Conservation (phyloP, 2,797 vertebrate genomes). For the Rhabdophis nuchalis region DNA sequence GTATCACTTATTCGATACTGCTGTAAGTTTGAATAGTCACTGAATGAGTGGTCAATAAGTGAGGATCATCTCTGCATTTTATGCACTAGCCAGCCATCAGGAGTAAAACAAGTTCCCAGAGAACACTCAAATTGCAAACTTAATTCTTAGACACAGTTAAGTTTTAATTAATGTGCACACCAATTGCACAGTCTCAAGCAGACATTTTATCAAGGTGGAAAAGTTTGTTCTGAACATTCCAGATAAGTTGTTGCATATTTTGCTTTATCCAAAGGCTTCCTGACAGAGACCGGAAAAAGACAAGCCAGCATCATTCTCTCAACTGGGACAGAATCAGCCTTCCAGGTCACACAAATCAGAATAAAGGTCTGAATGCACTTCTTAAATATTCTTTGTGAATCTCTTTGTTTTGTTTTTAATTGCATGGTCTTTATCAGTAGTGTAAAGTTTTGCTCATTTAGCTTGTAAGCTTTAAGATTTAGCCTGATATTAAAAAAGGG, state of each 20-base stretch:
- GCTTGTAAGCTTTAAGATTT: background rate
- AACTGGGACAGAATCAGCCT: constrained; percentile 85
- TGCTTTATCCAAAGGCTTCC: constrained; percentile 81
- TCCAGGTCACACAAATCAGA: constrained; percentile 95
- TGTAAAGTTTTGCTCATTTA: background rate
- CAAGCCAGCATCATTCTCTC: constrained; percentile 93
- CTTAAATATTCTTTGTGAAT: background rate
- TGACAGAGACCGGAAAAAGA: constrained; percentile 90
- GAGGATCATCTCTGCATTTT: background rate
- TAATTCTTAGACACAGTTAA: background rate
- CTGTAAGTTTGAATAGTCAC: background rate
- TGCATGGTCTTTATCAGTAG: background rate
- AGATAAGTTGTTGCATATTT: background rate
- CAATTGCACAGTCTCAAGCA: background rate
- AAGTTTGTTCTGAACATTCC: background rate
- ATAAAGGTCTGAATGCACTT: constrained; percentile 80
- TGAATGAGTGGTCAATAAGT: background rate
- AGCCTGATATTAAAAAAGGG: background rate
- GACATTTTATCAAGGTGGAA: background rate
- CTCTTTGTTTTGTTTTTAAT: background rate
- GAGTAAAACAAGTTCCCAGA: background rate
- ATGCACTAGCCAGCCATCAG: background rate
- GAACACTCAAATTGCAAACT: background rate
- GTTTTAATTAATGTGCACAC: background rate
- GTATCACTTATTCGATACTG: background rate